A percentile compares a stretch with the other conserved stretches of the same genome.
Evolutionary conservation across 2,797 vertebrate species (phyloP).

Genomic region (Myotis planiceps): DNA sequence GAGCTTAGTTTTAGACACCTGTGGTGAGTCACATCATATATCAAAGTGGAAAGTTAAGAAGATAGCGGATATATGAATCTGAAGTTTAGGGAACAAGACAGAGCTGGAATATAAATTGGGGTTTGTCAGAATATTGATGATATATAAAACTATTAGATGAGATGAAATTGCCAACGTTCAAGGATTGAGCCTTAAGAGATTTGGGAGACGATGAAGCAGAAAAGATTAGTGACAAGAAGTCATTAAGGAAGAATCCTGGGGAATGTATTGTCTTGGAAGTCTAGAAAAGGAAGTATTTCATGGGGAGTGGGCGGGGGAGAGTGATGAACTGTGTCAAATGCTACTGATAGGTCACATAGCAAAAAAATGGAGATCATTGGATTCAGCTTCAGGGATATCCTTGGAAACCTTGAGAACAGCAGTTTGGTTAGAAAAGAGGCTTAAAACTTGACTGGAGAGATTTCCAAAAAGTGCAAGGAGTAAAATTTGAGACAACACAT

Average conservation of each 20-base stretch:
- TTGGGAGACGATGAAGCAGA: not conserved
- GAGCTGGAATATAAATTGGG: not conserved
- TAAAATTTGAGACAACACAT: not conserved
- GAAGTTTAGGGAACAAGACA: not conserved
- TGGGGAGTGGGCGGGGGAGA: not conserved
- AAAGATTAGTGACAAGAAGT: not conserved
- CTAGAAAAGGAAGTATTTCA: not conserved
- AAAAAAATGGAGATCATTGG: not conserved
- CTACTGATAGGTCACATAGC: not conserved
- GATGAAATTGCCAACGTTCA: not conserved
- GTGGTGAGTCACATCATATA: not conserved
- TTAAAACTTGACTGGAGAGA: not conserved
- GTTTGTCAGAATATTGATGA: not conserved
- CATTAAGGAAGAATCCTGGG: not conserved
- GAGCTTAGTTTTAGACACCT: not conserved
- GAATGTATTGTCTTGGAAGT: not conserved
- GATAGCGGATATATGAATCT: not conserved
- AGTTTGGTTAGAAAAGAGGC: not conserved
- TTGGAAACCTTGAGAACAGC: not conserved
- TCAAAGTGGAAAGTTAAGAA: not conserved
- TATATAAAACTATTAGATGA: not conserved
- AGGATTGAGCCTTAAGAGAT: not conserved
- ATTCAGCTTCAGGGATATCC: not conserved
- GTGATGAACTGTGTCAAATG: not conserved
- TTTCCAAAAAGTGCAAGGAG: not conserved